A percentile compares a stretch with the other conserved stretches of the same genome.
Conservation (phyloP, 2,797 vertebrate genomes). For the Muscicapa comitata region DNA sequence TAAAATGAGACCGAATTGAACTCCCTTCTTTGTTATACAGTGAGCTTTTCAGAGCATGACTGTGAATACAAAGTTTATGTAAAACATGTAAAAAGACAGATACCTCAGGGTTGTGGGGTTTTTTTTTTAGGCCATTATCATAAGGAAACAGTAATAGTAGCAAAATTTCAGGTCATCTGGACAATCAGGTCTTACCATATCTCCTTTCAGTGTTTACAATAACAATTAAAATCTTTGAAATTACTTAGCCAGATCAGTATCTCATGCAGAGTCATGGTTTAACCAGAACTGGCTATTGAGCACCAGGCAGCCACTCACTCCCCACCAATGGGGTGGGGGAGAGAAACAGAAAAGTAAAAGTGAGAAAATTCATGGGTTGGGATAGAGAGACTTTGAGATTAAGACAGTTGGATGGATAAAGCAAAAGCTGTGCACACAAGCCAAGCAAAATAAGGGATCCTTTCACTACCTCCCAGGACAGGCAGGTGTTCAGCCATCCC, state of each 20-base stretch:
- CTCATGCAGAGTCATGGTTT: not conserved
- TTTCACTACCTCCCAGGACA: not conserved
- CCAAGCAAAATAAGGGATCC: not conserved
- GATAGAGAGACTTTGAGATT: not conserved
- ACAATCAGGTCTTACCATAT: not conserved
- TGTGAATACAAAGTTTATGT: not conserved
- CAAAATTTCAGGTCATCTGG: not conserved
- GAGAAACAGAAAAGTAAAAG: not conserved
- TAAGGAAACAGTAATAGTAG: not conserved
- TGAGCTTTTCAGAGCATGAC: not conserved
- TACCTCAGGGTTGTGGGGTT: rapidly evolving
- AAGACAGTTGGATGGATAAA: not conserved
- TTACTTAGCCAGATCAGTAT: not conserved
- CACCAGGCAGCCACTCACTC: not conserved
- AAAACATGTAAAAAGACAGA: not conserved
- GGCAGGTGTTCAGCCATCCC: not conserved
- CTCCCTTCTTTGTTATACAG: not conserved
- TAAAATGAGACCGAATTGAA: not conserved
- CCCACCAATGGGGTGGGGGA: not conserved
- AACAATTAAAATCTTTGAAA: not conserved
- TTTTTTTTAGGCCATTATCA: not conserved
- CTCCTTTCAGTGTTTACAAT: not conserved
- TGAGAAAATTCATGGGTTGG: not conserved
- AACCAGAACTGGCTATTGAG: not conserved
- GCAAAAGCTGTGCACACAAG: not conserved